A percentile compares a stretch with the other conserved stretches of the same genome.
Conservation (phyloP, 1,140 invertebrate genomes). For the Papilio polyxenes region DNA sequence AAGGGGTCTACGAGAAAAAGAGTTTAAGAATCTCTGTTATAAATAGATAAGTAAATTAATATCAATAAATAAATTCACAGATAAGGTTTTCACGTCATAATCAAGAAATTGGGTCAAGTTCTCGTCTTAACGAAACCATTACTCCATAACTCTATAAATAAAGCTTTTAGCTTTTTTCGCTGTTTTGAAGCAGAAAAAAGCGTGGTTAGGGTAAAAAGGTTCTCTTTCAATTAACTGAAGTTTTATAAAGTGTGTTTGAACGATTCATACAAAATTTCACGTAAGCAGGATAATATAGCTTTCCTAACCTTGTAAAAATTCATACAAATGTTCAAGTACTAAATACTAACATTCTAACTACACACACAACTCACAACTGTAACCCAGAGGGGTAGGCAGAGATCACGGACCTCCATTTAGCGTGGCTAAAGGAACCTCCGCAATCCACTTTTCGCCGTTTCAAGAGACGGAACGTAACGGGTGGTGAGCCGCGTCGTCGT, state of each 20-base stretch:
- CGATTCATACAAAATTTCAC: neutral
- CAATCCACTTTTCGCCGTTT: too few species aligned
- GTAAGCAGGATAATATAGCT: neutral
- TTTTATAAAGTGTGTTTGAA: constrained; percentile 19
- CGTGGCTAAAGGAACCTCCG: too few species aligned
- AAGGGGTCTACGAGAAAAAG: too few species aligned
- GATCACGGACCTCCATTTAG: too few species aligned
- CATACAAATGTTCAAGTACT: neutral
- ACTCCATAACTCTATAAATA: constrained; percentile 17
- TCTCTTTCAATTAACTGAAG: constrained; percentile 19
- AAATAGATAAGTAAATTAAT: neutral
- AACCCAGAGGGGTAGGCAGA: too few species aligned
- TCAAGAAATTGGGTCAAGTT: neutral
- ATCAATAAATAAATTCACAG: neutral
- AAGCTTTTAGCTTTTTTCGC: constrained; percentile 24
- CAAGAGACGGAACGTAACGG: too few species aligned
- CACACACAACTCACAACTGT: too few species aligned
- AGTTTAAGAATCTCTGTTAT: too few species aligned
- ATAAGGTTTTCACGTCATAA: neutral
- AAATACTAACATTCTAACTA: neutral
- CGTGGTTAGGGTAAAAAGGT: constrained; percentile 14
- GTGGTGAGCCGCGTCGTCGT: too few species aligned
- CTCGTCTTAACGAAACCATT: constrained; percentile 20
- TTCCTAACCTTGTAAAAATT: neutral
- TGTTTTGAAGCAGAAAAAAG: constrained; percentile 27